Evolutionary conservation across 2,888 invertebrate genomes (phyloP).

Genomic region (Lissonota sp.): DNA sequence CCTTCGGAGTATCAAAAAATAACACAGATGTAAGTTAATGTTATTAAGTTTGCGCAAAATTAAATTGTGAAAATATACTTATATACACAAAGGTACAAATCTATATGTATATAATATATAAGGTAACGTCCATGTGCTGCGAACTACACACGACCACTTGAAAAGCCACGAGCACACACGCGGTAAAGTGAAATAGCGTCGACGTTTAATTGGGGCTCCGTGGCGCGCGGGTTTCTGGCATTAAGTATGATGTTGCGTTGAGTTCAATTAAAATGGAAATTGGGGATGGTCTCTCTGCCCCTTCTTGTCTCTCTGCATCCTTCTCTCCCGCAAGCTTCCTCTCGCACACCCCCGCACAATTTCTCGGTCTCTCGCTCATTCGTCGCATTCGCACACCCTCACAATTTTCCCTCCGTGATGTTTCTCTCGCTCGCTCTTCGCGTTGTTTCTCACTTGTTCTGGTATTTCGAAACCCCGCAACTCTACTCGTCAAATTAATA

Average conservation of each 20-base stretch:
- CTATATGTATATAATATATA: constrained; percentile 17
- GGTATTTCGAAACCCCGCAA: constrained; percentile 40
- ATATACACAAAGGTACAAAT: constrained; percentile 5
- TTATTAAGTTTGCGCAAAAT: too few relatives aligned
- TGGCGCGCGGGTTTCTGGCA: constrained; percentile 79
- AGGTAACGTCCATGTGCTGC: too few relatives aligned
- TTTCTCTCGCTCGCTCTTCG: constrained; percentile 21
- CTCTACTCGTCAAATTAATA: constrained; percentile 62
- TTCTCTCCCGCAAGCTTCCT: constrained; percentile 28
- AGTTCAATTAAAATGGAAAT: constrained; percentile 84
- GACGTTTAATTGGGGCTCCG: constrained; percentile 81
- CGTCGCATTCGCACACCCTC: constrained; percentile 39
- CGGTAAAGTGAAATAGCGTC: constrained; percentile 77
- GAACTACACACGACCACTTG: not conserved
- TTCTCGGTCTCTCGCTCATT: constrained; percentile 46
- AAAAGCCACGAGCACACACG: constrained; percentile 7
- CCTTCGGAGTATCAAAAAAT: not conserved
- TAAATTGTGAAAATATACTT: not conserved
- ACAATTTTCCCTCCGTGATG: not conserved
- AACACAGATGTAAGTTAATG: constrained; percentile 12
- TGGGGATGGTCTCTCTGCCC: constrained; percentile 71
- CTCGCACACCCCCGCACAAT: constrained; percentile 38
- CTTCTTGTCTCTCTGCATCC: constrained; percentile 1
- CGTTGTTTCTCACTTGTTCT: constrained; percentile 36
- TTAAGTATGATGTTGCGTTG: constrained; percentile 83